Base-by-base conservation (phyloP, 2,888 invertebrate species). In the Chrysotoxum bicinctum region DNA sequence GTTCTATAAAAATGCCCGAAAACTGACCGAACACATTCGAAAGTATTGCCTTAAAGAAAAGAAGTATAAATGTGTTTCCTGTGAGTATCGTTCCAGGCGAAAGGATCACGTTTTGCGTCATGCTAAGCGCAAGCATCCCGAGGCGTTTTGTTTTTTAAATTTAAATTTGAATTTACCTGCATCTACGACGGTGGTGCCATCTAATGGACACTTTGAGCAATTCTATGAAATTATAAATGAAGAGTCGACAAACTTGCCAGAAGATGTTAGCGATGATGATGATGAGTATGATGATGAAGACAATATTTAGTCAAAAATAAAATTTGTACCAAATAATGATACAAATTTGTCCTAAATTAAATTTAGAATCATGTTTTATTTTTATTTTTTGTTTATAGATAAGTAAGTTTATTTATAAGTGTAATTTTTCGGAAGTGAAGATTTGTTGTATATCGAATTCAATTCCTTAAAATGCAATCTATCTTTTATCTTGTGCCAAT, bases 31-130 rank as follows among this genome's bases (percentile, higher is more conserved):
- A 58, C 91, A 92, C 84, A 91, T 91, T 21, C 89, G 91, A 32
- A 92, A 92, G 87, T 92, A 92, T 83, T 92, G 91, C 76, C 88
- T 92, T 3, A 92, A 92, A 84, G 90, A 92, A 73, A 92, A 92
- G 88, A 91, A 92, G 85, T 92, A 91, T 88, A 90, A 91, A 80
- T 92, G 91, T 82, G 89, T 91, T 12, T 91, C 91, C 62, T 92
- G 91, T 84, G 90, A 90, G 75, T 92, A 92, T 88, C 90, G 92
- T 6, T 92, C 92, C 5, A 88, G 92, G 0, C 91, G 91, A 81
- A 91, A 91, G 87, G 91, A 92, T 89, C 91, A 92, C 84, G 90
- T 92, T 16, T 77, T 91, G 76, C 88, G 91, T 4, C 91, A 92
- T 88, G 91, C 91, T 14, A 90, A 89, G 70, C 91, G 92, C 69